Conservation (phyloP, 1,140 invertebrate species). For the Chymomyza costata region DNA sequence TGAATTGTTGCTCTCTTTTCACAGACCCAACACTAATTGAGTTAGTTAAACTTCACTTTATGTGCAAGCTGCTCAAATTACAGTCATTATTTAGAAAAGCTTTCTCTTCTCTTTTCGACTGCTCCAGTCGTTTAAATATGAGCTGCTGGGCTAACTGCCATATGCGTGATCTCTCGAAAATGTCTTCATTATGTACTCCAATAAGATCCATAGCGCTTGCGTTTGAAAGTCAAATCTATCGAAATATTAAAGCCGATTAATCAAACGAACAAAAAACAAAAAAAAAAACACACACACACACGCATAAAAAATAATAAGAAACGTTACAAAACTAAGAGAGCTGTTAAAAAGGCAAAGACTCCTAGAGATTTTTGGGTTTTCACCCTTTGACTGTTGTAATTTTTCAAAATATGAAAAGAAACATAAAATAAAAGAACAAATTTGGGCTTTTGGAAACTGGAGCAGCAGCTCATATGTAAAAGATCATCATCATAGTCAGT, state of each 20-base stretch:
- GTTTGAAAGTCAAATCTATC: constrained; percentile 42
- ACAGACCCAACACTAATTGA: no score
- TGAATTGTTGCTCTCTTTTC: no score
- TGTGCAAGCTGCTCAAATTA: no score
- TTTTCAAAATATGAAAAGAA: constrained; percentile 34
- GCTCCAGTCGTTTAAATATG: no score
- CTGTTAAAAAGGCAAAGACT: constrained; percentile 1
- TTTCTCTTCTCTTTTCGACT: no score
- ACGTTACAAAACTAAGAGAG: constrained; percentile 1
- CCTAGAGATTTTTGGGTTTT: constrained; percentile 3
- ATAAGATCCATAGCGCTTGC: constrained; percentile 7
- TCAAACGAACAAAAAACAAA: constrained; percentile 38
- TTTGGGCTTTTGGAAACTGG: no score
- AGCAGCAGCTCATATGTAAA: constrained; percentile 40
- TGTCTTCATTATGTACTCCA: constrained; percentile 52
- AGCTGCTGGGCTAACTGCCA: no score
- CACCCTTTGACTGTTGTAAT: constrained; percentile 26
- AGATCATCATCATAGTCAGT: constrained; percentile 40
- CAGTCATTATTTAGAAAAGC: no score
- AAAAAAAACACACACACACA: constrained; percentile 16
- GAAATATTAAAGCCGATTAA: constrained; percentile 46
- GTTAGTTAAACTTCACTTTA: no score
- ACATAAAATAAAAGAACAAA: constrained; percentile 4
- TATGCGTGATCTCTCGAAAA: no score
- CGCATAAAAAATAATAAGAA: constrained; percentile 4